Conservation (phyloP, 1,140 invertebrate genomes). For the Drosophila micromelanica region DNA sequence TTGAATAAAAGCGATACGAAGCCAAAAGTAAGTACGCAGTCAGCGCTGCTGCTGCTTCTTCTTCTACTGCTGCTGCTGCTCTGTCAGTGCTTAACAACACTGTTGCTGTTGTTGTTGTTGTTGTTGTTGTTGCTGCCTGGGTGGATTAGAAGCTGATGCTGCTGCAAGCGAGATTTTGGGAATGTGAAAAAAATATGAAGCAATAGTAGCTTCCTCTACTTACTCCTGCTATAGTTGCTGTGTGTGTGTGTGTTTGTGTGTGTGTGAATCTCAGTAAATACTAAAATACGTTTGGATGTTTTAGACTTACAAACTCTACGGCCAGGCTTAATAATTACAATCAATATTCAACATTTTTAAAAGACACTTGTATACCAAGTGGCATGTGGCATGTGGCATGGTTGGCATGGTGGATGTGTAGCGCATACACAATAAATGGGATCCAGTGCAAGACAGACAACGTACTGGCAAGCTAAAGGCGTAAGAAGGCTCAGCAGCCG, state of each 20-base stretch:
- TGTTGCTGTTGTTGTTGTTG: conserved; percentile 9
- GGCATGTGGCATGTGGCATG: background rate
- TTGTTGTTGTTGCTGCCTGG: conserved; percentile 12
- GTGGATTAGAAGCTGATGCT: conserved; percentile 65
- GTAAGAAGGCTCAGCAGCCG: conserved; percentile 1
- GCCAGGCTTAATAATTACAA: conserved; percentile 10
- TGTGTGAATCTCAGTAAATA: background rate
- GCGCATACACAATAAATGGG: conserved; percentile 26
- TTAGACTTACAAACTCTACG: background rate
- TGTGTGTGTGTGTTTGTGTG: conserved; percentile 13
- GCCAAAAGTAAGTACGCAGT: conserved; percentile 63
- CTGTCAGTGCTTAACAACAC: conserved; percentile 24
- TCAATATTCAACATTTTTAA: conserved; percentile 8
- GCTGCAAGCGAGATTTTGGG: background rate
- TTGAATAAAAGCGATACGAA: conserved; percentile 83
- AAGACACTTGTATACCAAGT: background rate
- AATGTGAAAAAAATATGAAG: conserved; percentile 9
- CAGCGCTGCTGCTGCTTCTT: conserved; percentile 26
- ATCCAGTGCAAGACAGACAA: background rate
- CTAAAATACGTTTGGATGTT: background rate
- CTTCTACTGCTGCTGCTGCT: conserved; percentile 8
- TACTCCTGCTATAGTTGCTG: background rate
- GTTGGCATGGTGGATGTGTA: conserved; percentile 38
- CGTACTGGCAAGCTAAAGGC: conserved; percentile 3
- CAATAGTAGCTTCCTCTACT: background rate